A percentile compares a stretch with the other conserved stretches of the same genome.
Evolutionary conservation across 2,888 invertebrate genomes (phyloP).

Genomic region (Eucriotettix oculatus): DNA sequence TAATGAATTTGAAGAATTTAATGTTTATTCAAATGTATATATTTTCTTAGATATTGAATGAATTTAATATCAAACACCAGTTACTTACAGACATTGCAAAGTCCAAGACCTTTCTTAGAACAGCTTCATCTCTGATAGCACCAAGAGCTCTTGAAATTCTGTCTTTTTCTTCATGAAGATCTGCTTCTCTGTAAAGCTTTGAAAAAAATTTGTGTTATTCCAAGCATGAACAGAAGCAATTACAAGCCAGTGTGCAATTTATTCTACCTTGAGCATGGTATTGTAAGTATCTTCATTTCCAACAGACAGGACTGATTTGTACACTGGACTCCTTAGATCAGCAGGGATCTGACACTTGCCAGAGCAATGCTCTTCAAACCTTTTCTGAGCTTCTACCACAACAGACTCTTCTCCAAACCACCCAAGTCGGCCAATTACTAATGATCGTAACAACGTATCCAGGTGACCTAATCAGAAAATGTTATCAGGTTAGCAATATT

Average conservation of each 20-base stretch:
- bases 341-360: conserved; percentile 50
- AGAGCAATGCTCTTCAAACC: conserved; percentile 43
- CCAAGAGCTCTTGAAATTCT: conserved; percentile 76
- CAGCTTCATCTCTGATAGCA: conserved; percentile 49
- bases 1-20: too few species aligned
- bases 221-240: background rate
- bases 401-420: conserved; percentile 63
- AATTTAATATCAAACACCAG: background rate
- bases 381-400: conserved; percentile 55
- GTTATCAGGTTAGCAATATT: background rate
- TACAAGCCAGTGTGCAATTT: background rate
- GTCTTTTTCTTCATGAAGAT: conserved; percentile 87
- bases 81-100: conserved; percentile 64
- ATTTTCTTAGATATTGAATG: too few species aligned
- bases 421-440: conserved; percentile 69
- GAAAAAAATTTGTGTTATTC: conserved; percentile 3
- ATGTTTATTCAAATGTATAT: too few species aligned
- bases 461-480: conserved; percentile 39
- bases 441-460: conserved; percentile 66
- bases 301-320: conserved; percentile 62
- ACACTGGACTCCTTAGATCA: conserved; percentile 76
- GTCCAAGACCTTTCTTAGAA: conserved; percentile 57
- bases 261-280: conserved; percentile 48
- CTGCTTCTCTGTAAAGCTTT: conserved; percentile 59
- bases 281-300: conserved; percentile 55